These are phyloP conservation scores for Manduca sexta DNA, from an alignment of 1,140 invertebrate genomes.

Conservation along the genomic window DNA sequence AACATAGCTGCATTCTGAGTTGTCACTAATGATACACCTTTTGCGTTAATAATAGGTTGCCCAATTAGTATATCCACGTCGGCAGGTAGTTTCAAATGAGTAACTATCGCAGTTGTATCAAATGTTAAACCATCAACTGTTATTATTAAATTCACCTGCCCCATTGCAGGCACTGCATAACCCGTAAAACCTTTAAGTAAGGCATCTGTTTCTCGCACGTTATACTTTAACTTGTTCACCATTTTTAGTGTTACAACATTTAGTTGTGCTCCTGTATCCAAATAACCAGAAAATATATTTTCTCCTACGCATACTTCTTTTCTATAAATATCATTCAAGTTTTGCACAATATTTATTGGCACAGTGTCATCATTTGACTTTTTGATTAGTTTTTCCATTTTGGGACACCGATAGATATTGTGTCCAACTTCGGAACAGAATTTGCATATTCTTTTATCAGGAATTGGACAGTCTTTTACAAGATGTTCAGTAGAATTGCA, in stretches of 20 bases:
- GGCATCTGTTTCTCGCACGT: neutral
- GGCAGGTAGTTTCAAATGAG: neutral
- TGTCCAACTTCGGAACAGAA: neutral
- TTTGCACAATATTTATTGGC: neutral
- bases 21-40: neutral
- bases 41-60: neutral
- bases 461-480: neutral
- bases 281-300: neutral
- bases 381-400: too few relatives aligned
- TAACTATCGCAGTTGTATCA: neutral
- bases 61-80: neutral
- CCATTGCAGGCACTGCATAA: neutral
- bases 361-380: neutral
- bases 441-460: neutral
- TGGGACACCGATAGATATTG: too few relatives aligned
- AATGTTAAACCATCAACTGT: neutral
- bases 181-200: neutral
- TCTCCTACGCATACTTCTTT: neutral
- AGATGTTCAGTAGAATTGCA: neutral
- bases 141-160: neutral
- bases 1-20: neutral
- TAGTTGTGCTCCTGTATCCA: too few relatives aligned
- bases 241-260: too few relatives aligned
- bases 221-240: neutral
- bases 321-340: neutral